A percentile compares a stretch with the other conserved stretches of the same genome.
Conservation (phyloP, 2,888 invertebrate genomes). For the Pollenia amentaria region DNA sequence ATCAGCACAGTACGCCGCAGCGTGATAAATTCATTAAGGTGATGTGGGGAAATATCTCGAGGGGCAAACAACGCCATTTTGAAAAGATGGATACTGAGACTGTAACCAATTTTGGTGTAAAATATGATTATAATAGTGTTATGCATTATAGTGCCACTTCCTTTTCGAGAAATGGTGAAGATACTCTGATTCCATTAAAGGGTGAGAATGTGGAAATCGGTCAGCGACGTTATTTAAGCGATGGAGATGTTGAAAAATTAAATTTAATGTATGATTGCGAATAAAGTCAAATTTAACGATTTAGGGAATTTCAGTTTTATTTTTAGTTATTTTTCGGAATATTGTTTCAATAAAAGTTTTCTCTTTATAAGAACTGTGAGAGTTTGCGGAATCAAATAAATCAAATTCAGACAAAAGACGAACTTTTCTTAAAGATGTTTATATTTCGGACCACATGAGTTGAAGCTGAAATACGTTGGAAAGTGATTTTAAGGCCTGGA, state of each 20-base stretch:
- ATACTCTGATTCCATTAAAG: slow-evolving; percentile 87
- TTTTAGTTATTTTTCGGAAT: too few relatives aligned
- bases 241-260: slow-evolving; percentile 72
- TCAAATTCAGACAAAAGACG: too few relatives aligned
- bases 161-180: slow-evolving; percentile 88
- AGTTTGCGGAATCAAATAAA: too few relatives aligned
- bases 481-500: too few relatives aligned
- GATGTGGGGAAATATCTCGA: slow-evolving; percentile 81
- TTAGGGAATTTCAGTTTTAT: too few relatives aligned
- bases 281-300: too few relatives aligned
- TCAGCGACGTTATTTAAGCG: slow-evolving; percentile 76
- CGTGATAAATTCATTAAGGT: slow-evolving; percentile 89
- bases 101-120: slow-evolving; percentile 87
- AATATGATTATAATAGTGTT: slow-evolving; percentile 91
- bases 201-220: slow-evolving; percentile 75
- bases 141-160: slow-evolving; percentile 91
- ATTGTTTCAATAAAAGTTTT: too few relatives aligned
- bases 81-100: slow-evolving; percentile 86
- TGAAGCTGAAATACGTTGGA: too few relatives aligned
- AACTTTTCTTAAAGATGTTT: too few relatives aligned
- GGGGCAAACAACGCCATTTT: slow-evolving; percentile 89
- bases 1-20: slow-evolving; percentile 91
- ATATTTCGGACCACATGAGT: too few relatives aligned
- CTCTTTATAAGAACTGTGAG: too few relatives aligned
- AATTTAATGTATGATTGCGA: slow-evolving; percentile 76